phyloP scores from a whole-genome alignment of 1,140 invertebrate species.

The Lerema accius region DNA sequence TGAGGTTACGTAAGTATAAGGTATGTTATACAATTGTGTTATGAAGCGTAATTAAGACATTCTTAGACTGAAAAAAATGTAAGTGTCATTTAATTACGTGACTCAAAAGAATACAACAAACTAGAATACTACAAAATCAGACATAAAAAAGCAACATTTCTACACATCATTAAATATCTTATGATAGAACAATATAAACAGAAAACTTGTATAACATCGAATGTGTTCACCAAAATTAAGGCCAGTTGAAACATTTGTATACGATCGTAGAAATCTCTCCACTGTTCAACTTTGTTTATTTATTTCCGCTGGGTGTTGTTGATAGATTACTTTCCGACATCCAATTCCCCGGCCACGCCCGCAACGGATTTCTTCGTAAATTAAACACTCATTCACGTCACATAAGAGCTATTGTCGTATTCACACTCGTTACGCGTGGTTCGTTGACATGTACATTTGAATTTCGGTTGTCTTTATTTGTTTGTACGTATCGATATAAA shows the following conservation, averaged over 20 bases:
- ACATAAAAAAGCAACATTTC: no score
- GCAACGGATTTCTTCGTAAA: constrained; percentile 54
- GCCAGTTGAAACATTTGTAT: constrained; percentile 20
- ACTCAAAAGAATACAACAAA: no score
- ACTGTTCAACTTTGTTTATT: constrained; percentile 54
- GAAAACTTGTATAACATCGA: no score
- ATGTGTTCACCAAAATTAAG: no score
- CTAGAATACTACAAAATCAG: no score
- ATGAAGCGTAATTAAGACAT: no score
- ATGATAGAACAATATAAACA: no score
- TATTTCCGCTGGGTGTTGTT: constrained; percentile 57
- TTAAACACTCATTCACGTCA: constrained; percentile 46
- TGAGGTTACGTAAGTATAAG: no score
- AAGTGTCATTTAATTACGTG: no score
- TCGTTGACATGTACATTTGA: constrained; percentile 15
- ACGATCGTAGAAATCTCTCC: constrained; percentile 27
- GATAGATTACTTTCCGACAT: constrained; percentile 60
- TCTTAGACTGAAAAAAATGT: no score
- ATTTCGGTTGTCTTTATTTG: constrained; percentile 7
- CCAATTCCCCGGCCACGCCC: constrained; percentile 38
- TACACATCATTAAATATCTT: no score
- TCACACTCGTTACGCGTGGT: constrained; percentile 19
- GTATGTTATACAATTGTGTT: no score
- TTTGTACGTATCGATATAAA: neutral
- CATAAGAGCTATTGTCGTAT: constrained; percentile 41